Conservation (phyloP, 2,888 invertebrate genomes). For the Stenoptilia bipunctidactyla region DNA sequence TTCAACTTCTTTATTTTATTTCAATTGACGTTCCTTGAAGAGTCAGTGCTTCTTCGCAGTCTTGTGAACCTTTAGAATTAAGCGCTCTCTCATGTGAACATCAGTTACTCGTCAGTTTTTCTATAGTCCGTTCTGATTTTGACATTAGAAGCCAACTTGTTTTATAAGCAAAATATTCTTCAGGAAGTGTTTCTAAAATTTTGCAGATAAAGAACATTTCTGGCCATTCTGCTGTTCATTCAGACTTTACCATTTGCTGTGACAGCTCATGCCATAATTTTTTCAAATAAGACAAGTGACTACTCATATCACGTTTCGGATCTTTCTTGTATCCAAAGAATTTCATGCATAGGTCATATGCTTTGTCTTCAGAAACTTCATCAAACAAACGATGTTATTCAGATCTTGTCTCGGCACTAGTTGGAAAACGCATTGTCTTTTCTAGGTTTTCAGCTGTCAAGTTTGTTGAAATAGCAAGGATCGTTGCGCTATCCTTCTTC, state of each 20-base stretch:
- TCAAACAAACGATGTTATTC: conserved; percentile 3
- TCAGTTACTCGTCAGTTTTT: conserved; percentile 5
- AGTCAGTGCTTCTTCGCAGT: not conserved
- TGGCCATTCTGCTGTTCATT: conserved; percentile 1
- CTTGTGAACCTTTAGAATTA: not conserved
- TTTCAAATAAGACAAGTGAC: not conserved
- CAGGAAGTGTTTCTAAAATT: conserved; percentile 8
- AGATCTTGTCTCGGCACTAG: not conserved
- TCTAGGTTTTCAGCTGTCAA: conserved; percentile 1
- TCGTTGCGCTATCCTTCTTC: not conserved
- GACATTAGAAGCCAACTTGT: conserved; percentile 4
- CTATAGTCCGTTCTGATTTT: conserved; percentile 5
- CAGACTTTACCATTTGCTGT: not conserved
- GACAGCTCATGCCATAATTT: not conserved
- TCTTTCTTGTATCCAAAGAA: conserved; percentile 2
- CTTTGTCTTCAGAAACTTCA: not conserved
- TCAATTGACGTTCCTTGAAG: not conserved
- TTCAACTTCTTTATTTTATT: conserved; percentile 3
- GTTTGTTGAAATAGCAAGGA: conserved; percentile 1
- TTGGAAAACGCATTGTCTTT: conserved; percentile 3
- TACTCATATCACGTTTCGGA: not conserved
- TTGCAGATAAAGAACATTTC: conserved; percentile 9
- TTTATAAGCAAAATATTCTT: conserved; percentile 5
- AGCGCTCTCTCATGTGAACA: conserved; percentile 7
- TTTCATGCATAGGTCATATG: conserved; percentile 3